Evolutionary conservation across 2,797 vertebrate species (phyloP).

Genomic region (Gephyroberyx darwinii): DNA sequence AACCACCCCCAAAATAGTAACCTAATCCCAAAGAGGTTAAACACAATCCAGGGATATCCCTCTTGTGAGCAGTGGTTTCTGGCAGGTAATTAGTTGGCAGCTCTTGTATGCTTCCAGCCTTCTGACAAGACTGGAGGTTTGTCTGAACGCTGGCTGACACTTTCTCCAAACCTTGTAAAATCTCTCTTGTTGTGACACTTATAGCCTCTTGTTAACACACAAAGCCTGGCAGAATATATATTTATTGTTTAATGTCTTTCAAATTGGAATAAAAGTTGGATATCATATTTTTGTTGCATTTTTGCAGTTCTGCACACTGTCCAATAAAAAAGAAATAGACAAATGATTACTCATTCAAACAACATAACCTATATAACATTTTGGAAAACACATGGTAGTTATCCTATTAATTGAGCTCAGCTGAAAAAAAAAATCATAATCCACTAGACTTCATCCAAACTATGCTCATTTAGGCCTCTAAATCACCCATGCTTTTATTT

Average conservation of each 20-base stretch:
- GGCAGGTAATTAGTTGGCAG: conserved; percentile 71
- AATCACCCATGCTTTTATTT: conserved; percentile 25
- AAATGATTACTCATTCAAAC: conserved; percentile 21
- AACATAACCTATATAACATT: not conserved
- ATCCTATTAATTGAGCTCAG: conserved; percentile 4
- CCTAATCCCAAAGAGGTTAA: conserved; percentile 50
- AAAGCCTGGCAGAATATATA: conserved; percentile 36
- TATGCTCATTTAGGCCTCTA: conserved; percentile 31
- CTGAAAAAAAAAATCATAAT: not conserved
- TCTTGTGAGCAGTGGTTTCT: conserved; percentile 65
- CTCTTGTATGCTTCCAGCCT: conserved; percentile 61
- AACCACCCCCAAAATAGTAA: conserved; percentile 35
- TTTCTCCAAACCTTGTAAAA: conserved; percentile 74
- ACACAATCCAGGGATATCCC: conserved; percentile 65
- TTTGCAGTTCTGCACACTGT: not conserved
- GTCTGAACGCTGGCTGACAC: conserved; percentile 76
- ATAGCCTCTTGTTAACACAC: conserved; percentile 68
- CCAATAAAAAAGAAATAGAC: conserved; percentile 32
- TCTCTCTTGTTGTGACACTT: conserved; percentile 69
- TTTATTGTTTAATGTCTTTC: conserved; percentile 45
- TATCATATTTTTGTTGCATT: no score
- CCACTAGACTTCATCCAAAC: conserved; percentile 40
- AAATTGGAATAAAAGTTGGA: conserved; percentile 18
- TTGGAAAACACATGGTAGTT: conserved; percentile 23
- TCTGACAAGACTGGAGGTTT: conserved; percentile 72